A percentile compares a stretch with the other conserved stretches of the same genome.
phyloP scores from a whole-genome alignment of 2,888 invertebrate genomes.

The Aphidoletes aphidimyza region DNA sequence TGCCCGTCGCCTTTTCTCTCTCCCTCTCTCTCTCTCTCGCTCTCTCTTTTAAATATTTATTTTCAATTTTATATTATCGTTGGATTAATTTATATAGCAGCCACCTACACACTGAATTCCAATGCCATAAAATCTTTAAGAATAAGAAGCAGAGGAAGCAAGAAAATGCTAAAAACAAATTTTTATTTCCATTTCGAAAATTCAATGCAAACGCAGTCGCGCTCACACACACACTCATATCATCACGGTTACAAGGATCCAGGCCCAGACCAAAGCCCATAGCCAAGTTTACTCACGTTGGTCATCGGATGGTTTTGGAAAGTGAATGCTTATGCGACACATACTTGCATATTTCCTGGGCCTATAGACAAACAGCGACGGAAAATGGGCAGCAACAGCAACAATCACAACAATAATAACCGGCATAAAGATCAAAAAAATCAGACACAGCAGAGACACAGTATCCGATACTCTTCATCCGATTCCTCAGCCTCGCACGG shows the following conservation, averaged over 20 bases:
- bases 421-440: background rate
- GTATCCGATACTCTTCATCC: conserved; percentile 2
- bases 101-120: conserved; percentile 49
- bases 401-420: background rate
- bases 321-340: background rate
- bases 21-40: background rate
- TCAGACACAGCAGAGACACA: conserved; percentile 4
- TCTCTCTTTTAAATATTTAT: conserved; percentile 26
- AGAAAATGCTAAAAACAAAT: conserved; percentile 44
- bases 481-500: background rate
- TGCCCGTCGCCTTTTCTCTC: too few species aligned
- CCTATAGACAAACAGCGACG: background rate
- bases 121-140: background rate
- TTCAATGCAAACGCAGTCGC: background rate
- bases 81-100: conserved; percentile 50
- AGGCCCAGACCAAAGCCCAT: too few species aligned
- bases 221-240: too few species aligned
- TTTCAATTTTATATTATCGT: conserved; percentile 42
- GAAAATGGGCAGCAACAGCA: background rate
- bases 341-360: conserved; percentile 23
- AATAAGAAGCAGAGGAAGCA: conserved; percentile 1
- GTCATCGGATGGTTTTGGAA: background rate
- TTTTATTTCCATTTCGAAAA: background rate
- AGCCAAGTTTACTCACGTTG: too few species aligned
- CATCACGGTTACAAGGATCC: too few species aligned